Evolutionary conservation across 1,140 invertebrate genomes (phyloP).

Genomic region (Lepidurus packardi): DNA sequence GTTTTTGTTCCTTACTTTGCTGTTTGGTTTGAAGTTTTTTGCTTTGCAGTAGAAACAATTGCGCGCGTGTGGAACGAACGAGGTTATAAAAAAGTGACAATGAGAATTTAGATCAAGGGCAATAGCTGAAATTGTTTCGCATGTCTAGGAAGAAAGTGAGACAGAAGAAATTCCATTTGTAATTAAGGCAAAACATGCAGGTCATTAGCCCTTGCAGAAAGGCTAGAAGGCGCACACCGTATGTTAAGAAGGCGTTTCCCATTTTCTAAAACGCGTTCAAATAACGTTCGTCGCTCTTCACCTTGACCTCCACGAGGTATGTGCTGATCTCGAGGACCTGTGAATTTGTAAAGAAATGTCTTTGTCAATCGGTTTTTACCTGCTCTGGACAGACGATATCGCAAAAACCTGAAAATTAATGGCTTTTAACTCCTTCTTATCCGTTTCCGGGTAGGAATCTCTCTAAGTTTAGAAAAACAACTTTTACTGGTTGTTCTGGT

Average conservation of each 20-base stretch:
- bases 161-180: not conserved
- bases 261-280: not conserved
- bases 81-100: not conserved
- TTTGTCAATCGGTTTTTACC: too few species aligned
- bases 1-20: not conserved
- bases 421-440: too few species aligned
- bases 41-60: not conserved
- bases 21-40: not conserved
- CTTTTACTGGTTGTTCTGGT: not conserved
- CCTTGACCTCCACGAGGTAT: not conserved
- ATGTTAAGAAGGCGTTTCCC: conserved; percentile 18
- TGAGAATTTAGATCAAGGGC: too few species aligned
- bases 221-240: not conserved
- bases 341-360: too few species aligned
- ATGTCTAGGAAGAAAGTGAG: too few species aligned
- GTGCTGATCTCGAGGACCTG: not conserved
- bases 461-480: not conserved
- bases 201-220: conserved; percentile 8
- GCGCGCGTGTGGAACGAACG: not conserved
- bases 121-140: too few species aligned
- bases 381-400: too few species aligned
- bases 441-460: too few species aligned
- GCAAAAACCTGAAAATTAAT: too few species aligned
- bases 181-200: not conserved
- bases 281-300: not conserved